These are phyloP conservation scores for Cynodonichthys magdalenae DNA, from an alignment of 2,797 vertebrate genomes.

Conservation along the genomic window DNA sequence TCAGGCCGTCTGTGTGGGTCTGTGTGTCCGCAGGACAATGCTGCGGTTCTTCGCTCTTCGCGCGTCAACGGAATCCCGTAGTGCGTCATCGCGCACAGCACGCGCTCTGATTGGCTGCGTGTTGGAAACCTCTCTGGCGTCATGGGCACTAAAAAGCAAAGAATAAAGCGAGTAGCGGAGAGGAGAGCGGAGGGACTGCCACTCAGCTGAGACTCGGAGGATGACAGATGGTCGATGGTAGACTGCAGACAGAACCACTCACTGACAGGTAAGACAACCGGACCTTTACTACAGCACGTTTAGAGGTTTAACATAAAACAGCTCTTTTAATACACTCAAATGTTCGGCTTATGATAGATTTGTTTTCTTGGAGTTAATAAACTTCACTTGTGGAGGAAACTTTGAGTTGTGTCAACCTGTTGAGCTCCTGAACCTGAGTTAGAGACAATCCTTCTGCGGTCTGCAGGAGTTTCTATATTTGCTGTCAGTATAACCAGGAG, in stretches of 20 bases:
- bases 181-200: slow-evolving; percentile 16
- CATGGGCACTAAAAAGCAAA: slow-evolving; percentile 58
- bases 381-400: no score
- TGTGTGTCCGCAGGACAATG: slow-evolving; percentile 40
- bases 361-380: no score
- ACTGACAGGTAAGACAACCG: slow-evolving; percentile 54
- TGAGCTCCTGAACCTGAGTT: no score
- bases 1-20: slow-evolving; percentile 11
- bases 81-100: slow-evolving; percentile 87
- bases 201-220: slow-evolving; percentile 35
- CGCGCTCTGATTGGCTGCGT: slow-evolving; percentile 75
- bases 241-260: slow-evolving; percentile 37
- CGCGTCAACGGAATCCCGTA: slow-evolving; percentile 97
- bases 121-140: slow-evolving; percentile 79
- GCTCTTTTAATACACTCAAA: no score
- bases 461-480: not conserved
- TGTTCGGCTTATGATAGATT: no score
- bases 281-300: no score
- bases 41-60: slow-evolving; percentile 65
- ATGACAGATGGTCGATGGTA: slow-evolving; percentile 45
- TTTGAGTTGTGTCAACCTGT: no score
- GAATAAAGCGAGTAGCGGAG: slow-evolving; percentile 56
- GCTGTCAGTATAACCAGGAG: not conserved
- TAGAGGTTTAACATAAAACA: no score
- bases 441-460: slow-evolving; percentile 5